Evolutionary conservation across 2,888 invertebrate genomes (phyloP).

Genomic region (Caenorhabditis doughertyi): DNA sequence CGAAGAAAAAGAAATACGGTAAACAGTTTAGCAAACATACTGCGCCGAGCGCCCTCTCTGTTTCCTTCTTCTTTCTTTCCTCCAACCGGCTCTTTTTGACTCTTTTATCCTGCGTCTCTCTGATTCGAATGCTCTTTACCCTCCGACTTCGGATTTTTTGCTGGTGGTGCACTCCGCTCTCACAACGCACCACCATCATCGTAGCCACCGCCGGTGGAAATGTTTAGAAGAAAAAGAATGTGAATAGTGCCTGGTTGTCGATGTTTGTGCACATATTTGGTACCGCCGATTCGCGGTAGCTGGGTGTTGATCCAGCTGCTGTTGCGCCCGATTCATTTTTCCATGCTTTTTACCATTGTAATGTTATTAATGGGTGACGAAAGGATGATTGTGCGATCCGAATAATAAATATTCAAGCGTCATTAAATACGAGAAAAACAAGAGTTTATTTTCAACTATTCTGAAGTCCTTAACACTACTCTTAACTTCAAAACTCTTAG

Average conservation of each 20-base stretch:
- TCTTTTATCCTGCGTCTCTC: conserved; percentile 51
- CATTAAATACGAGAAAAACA: background rate
- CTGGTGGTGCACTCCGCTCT: conserved; percentile 54
- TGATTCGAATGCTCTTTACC: conserved; percentile 42
- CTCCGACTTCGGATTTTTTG: conserved; percentile 47
- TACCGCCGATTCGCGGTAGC: conserved; percentile 36
- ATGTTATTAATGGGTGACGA: conserved; percentile 23
- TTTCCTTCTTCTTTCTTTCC: conserved; percentile 27
- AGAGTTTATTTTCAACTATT: no score
- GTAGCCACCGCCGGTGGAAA: conserved; percentile 37
- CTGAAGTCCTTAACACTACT: background rate
- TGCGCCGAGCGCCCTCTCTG: conserved; percentile 49
- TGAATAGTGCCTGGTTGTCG: conserved; percentile 59
- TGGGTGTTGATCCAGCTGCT: conserved; percentile 60
- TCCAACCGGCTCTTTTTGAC: conserved; percentile 53
- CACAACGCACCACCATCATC: conserved; percentile 35
- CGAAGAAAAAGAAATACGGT: conserved; percentile 59
- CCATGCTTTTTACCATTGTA: conserved; percentile 48
- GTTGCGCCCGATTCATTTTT: conserved; percentile 32
- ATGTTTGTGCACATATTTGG: conserved; percentile 59
- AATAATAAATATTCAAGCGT: conserved; percentile 25
- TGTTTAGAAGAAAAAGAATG: conserved; percentile 51
- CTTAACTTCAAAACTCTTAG: conserved; percentile 4
- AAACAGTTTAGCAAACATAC: conserved; percentile 61
- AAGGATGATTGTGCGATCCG: conserved; percentile 5